Base-by-base conservation (phyloP, 2,888 invertebrate genomes). In the Eristalis pertinax region DNA sequence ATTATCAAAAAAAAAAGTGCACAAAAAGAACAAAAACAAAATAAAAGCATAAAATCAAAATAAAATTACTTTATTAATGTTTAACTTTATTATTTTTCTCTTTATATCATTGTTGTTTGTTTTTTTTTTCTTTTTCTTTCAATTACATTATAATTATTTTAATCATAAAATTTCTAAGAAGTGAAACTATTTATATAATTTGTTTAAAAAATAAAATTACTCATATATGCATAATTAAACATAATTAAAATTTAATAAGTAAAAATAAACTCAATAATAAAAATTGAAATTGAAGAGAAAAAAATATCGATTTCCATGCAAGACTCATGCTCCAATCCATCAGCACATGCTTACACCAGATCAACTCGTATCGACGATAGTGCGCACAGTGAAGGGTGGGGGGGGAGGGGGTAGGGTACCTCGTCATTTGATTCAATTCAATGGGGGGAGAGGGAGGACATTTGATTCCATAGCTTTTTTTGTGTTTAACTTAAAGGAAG, bases 251-350 rank as follows among this genome's bases (percentile, higher is more conserved):
- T 74, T 75, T 82, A 84, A 81, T 68, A 73, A 77, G 32, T 81
- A n/a, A 74, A 60, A 68, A 63, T 64, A 73, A 91, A 90, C 90
- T 91, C 91, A 90, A 91, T 90, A 91, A 90, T 90, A 90, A 87
- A 67, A 77, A 50, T 41, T 41, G 60, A 10, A 73, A 84, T 64
- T 68, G 58, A 72, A 69, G 5, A 26, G 4, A 26, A 26, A 26
- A 26, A 26, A 26, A 4, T 3, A 81, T 63, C 13, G 60, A 60
- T 56, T 43, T 43, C 63, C 35, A 67, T 64, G 43, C 70, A 73
- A 68, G 63, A 69, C 74, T 64, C 84, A 80, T 84, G 84, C 84
- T 79, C 72, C n/a, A n/a, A 70, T 24, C n/a, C 13, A 43, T 43
- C 4, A 7, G 0, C 43, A 43, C 15, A 4, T 29, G n/a, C n/a